Conservation (phyloP, 2,113 vertebrate species). For the Ceyx cyanopectus region DNA sequence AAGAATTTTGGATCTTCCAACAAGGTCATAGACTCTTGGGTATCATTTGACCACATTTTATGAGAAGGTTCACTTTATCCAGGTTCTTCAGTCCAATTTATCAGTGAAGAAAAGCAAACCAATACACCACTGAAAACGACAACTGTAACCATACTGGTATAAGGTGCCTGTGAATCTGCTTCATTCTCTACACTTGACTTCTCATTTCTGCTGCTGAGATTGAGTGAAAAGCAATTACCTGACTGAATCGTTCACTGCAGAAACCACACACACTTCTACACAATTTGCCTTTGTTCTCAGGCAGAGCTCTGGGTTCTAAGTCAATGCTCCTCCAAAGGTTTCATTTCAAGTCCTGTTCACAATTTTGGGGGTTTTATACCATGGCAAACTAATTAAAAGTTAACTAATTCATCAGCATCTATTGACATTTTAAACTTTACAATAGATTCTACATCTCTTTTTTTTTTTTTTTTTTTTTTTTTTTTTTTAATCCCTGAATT, state of each 20-base stretch:
- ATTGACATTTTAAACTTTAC: constrained; percentile 37
- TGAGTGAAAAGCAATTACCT: constrained; percentile 35
- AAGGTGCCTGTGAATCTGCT: neutral
- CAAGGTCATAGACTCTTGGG: neutral
- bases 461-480: neutral
- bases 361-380: neutral
- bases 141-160: neutral
- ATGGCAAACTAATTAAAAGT: constrained; percentile 24
- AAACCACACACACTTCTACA: neutral
- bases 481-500: neutral
- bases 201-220: constrained; percentile 9
- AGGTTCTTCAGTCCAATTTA: neutral
- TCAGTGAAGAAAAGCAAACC: neutral
- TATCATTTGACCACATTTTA: neutral
- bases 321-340: neutral
- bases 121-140: neutral
- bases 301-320: neutral
- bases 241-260: neutral
- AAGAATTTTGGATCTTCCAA: neutral
- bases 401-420: constrained; percentile 46
- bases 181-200: neutral
- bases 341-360: neutral
- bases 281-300: constrained; percentile 7
- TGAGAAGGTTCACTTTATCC: neutral
- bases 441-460: neutral